Conservation (phyloP, 2,888 invertebrate species). For the Minunthozetes semirufus region DNA sequence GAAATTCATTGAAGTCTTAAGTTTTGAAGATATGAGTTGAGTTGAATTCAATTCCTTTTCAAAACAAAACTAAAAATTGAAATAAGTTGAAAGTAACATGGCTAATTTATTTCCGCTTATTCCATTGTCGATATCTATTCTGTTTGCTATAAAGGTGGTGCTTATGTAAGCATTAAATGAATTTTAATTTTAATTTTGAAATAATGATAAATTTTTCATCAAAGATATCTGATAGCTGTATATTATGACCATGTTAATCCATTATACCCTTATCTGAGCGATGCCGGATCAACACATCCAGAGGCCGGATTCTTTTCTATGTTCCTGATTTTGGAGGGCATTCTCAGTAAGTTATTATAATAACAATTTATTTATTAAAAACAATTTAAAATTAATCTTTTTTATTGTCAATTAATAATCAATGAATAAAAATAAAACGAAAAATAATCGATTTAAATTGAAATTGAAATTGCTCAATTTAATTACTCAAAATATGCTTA, state of each 20-base stretch:
- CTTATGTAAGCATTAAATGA: not conserved
- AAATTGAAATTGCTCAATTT: too few relatives aligned
- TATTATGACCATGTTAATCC: constrained; percentile 8
- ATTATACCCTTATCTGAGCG: not conserved
- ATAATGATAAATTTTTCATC: not conserved
- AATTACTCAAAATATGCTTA: too few relatives aligned
- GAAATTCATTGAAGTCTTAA: too few relatives aligned
- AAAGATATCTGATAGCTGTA: not conserved
- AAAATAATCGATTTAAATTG: too few relatives aligned
- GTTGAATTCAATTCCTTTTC: too few relatives aligned
- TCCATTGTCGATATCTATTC: not conserved
- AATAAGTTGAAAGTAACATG: not conserved
- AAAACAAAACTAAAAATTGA: too few relatives aligned
- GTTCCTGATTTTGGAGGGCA: not conserved
- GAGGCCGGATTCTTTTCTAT: constrained; percentile 14
- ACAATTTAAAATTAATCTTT: not conserved
- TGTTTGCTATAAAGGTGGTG: not conserved
- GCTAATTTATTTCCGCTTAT: not conserved
- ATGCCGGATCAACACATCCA: constrained; percentile 12
- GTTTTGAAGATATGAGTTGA: too few relatives aligned
- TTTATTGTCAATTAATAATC: too few relatives aligned
- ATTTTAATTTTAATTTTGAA: not conserved
- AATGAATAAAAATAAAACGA: too few relatives aligned
- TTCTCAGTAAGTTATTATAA: not conserved
- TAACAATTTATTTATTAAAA: not conserved